phyloP scores from a whole-genome alignment of 2,797 vertebrate genomes.

The Rhynchotus rufescens region DNA sequence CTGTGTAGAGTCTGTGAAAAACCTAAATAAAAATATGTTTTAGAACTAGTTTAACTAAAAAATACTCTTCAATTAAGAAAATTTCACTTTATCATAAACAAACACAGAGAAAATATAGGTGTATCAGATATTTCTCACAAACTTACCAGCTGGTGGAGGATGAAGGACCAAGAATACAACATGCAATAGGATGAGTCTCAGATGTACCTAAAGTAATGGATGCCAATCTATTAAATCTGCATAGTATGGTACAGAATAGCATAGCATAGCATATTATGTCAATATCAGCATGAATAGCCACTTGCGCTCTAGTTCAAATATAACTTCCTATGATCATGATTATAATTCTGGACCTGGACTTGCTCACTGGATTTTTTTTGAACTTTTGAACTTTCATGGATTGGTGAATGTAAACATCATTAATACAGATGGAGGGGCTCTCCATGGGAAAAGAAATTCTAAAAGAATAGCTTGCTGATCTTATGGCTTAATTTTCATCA shows the following conservation, averaged over 20 bases:
- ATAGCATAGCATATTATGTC: background rate
- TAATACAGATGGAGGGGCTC: background rate
- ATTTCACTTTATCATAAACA: background rate
- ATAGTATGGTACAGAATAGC: background rate
- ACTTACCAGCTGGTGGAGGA: background rate
- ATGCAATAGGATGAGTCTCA: background rate
- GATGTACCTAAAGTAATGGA: background rate
- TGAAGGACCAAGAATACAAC: background rate
- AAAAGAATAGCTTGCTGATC: background rate
- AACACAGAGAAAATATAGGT: background rate
- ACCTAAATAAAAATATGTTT: background rate
- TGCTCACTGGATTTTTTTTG: too few relatives aligned
- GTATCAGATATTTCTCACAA: background rate
- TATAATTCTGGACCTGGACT: background rate
- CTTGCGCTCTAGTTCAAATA: background rate
- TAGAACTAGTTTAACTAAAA: background rate
- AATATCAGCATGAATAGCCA: background rate
- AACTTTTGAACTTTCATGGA: background rate
- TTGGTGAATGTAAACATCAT: background rate
- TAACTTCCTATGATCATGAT: rapidly evolving
- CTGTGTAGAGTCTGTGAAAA: background rate
- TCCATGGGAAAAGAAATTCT: background rate
- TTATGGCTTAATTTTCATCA: background rate
- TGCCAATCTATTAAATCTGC: rapidly evolving
- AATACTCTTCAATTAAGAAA: background rate